phyloP scores from a whole-genome alignment of 2,797 vertebrate species.

The Martes flavigula region DNA sequence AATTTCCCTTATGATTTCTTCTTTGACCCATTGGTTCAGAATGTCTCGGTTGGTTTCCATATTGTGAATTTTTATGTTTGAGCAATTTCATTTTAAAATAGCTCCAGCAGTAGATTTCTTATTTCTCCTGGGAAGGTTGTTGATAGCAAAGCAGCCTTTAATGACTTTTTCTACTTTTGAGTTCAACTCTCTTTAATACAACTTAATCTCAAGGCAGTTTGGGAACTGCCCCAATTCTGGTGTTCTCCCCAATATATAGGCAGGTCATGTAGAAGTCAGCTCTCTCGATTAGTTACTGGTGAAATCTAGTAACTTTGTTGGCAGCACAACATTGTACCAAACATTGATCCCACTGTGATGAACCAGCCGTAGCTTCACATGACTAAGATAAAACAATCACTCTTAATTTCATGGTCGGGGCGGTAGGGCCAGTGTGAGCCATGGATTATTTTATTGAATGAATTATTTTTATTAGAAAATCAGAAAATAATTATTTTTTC shows the following conservation, averaged over 20 bases:
- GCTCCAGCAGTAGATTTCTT: background rate
- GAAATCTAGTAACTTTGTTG: background rate
- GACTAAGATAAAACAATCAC: background rate
- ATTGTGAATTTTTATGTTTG: background rate
- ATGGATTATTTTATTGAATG: background rate
- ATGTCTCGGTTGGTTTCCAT: background rate
- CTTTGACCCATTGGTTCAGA: background rate
- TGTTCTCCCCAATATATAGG: background rate
- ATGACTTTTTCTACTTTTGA: background rate
- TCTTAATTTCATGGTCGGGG: background rate
- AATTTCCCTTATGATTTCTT: background rate
- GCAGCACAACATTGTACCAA: background rate
- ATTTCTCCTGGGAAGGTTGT: background rate
- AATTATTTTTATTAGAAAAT: background rate
- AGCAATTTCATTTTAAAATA: background rate
- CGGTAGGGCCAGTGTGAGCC: background rate
- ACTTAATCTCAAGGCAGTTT: background rate
- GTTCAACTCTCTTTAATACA: background rate
- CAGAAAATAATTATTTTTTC: background rate
- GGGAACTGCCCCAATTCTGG: background rate
- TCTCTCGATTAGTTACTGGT: background rate
- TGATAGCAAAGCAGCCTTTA: background rate
- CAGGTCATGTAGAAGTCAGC: background rate
- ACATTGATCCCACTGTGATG: background rate
- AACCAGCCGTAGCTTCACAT: background rate